Conservation (phyloP, 2,888 invertebrate species). For the Rhagium mordax region DNA sequence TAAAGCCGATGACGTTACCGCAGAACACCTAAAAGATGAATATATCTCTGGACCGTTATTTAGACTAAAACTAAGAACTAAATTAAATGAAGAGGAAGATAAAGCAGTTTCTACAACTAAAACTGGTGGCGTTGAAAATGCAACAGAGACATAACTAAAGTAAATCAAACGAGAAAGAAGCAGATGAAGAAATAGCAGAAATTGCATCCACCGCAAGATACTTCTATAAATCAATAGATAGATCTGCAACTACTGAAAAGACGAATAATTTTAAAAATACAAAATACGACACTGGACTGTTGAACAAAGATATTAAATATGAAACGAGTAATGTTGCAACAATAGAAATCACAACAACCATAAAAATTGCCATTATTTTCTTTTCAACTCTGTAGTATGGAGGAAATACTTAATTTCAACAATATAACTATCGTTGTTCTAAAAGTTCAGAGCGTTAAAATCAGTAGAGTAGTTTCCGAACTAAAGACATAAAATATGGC, state of each 20-base stretch:
- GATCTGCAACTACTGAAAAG: background rate
- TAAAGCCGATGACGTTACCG: constrained; percentile 11
- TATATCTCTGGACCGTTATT: background rate
- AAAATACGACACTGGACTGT: no score
- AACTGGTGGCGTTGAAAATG: background rate
- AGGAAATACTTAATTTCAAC: no score
- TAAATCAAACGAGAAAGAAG: background rate
- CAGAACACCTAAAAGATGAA: background rate
- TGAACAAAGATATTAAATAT: background rate
- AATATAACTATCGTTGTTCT: no score
- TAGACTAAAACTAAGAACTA: background rate
- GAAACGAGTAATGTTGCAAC: background rate
- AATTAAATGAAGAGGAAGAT: background rate
- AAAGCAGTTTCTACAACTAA: background rate
- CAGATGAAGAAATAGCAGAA: background rate
- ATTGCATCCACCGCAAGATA: background rate
- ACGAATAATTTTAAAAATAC: background rate
- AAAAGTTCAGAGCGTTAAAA: no score
- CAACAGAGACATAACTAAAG: background rate
- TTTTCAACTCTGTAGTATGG: no score
- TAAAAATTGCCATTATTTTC: no score
- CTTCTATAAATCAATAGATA: background rate
- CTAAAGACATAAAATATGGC: no score
- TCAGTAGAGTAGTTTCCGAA: no score
- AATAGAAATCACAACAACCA: background rate